Percentiles rank a stretch among this genome's conserved stretches.
These are phyloP conservation scores for Polyommatus icarus DNA, from an alignment of 2,888 invertebrate genomes.

Conservation along the genomic window DNA sequence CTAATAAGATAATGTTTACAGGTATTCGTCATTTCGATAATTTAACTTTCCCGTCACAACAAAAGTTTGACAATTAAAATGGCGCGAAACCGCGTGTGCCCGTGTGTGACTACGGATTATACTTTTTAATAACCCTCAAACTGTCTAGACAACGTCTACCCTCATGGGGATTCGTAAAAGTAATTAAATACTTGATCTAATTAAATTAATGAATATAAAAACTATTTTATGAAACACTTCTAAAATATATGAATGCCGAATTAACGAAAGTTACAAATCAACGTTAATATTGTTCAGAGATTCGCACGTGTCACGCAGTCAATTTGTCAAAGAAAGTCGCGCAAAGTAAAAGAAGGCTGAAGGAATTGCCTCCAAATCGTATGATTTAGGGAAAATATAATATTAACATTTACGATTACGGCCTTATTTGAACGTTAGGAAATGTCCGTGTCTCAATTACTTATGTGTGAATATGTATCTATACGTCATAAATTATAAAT, in stretches of 20 bases:
- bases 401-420: constrained; percentile 22
- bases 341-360: background rate
- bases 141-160: constrained; percentile 23
- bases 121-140: constrained; percentile 31
- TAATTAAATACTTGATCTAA: background rate
- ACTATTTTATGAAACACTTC: background rate
- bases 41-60: constrained; percentile 14
- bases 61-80: constrained; percentile 12
- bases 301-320: background rate
- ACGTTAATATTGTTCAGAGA: background rate
- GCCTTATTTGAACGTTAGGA: background rate
- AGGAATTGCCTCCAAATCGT: constrained; percentile 14
- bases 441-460: background rate
- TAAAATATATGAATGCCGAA: constrained; percentile 3
- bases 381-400: constrained; percentile 12
- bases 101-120: constrained; percentile 22
- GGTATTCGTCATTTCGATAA: background rate
- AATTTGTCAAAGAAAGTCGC: constrained; percentile 11
- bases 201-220: background rate
- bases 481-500: too few species aligned
- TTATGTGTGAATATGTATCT: too few species aligned
- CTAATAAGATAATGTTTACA: too few species aligned
- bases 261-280: background rate
- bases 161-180: background rate
- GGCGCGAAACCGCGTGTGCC: constrained; percentile 4